Base-by-base conservation (phyloP, 2,888 invertebrate species). In the Drosophila glabriapex region DNA sequence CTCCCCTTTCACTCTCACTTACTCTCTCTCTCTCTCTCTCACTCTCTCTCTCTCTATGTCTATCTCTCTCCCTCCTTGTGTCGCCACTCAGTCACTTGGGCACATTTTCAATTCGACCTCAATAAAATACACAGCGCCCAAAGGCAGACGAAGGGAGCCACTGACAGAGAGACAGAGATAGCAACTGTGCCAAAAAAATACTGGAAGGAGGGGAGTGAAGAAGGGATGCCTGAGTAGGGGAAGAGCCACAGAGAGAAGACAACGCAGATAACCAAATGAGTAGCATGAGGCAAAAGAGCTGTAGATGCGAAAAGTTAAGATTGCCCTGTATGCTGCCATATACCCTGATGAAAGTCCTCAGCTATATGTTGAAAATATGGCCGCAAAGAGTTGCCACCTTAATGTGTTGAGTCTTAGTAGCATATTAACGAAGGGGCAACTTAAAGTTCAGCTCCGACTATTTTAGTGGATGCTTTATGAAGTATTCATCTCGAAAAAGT, bases 91-190 rank as follows among this genome's bases (percentile, higher is more conserved):
- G 74, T 71, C 58, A 77, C 72, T 78, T 82, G 77, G 83, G 83
- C 82, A 82, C 82, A 83, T 88, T 90, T 90, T 85, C 85, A 82
- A 88, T 87, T 87, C 83, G 80, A 88, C 88, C 87, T 85, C 80
- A 88, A 87, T 85, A 88, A 88, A 85, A 90, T 85, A 82, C 72
- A 80, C 80, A 73, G 65, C 74, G 73, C 68, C 73, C 68, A 67
- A 69, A 68, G 70, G 61, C 75, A 53, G 43, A 37, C 19, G n/a
- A 35, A 37, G 53, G 22, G 9, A 35, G 37, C 29, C 43, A 22
- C 19, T 53, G 29, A 14, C 22, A 19, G 12, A 33, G 59, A 6
- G 35, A 46, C 29, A 62, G 59, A 37, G 31, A 59, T 31, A 54
- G 56, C 41, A 49, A 37, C 29, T 31, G 33, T 16, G 28, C 28